Evolutionary conservation across 2,113 vertebrate species (phyloP), one percentile per base, ranked within the genome.

Genomic region (Galemys pyrenaicus): DNA sequence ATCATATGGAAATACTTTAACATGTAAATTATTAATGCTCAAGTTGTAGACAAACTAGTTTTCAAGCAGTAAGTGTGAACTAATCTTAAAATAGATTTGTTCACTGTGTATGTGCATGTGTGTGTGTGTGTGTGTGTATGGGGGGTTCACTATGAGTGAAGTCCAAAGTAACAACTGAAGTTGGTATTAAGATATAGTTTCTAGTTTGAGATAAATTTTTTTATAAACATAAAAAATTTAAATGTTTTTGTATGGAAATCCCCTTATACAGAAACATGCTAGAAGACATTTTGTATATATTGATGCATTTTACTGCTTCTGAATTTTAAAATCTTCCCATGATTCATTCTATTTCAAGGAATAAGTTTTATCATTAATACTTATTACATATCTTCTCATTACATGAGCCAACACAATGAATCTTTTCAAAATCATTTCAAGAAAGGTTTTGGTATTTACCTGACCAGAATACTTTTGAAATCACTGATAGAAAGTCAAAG

Each of bases 11-110:
- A 82, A 80, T 84, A 87, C 30, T 85, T 78, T 73, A 56, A 46
- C 22, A 84, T 78, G 2, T 26, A 85, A 64, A 92, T 94, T 68
- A 88, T 49, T 79, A 10, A 39, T 86, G 39, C 6, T 54, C 30
- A 60, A 92, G 41, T 94, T 84, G 41, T 93, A 92, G 92, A 92
- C 30, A 81, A 92, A 83, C 28, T 91, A 81, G 32, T 92, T 81
- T 70, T 44, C 44, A 75, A 87, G 70, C 56, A 91, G 83, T 88
- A 89, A 92, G 9, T 90, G 32, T 60, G 70, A 96, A 32, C 5
- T 58, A 73, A 91, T 68, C 62, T 41, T 89, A 6, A 75, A 95
- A 71, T 20, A 94, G 39, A 74, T 75, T 87, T 92, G 10, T 64
- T 90, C 54, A 86, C 16, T 84, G 22, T 16, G 13, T 58, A 58